Evolutionary conservation across 2,888 invertebrate genomes (phyloP), one percentile per base, ranked within the genome.

Genomic region (Cephus nigrinus): DNA sequence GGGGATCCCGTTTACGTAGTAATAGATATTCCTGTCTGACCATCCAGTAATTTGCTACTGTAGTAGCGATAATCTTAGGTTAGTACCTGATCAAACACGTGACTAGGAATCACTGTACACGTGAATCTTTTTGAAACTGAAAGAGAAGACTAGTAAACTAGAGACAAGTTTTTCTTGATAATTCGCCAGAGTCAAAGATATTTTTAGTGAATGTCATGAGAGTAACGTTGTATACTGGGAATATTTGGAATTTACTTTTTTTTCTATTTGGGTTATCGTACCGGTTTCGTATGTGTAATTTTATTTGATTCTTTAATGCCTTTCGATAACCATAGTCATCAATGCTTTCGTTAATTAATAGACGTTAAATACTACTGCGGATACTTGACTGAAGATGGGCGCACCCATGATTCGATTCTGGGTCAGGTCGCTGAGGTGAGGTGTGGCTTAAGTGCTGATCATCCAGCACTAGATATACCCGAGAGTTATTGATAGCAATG

Each of bases 341-440:
- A 23, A 23, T 55, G 55, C 9, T 15, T 23, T 9, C 23, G 23
- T 55, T 55, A 55, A 55, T 55, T 55, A 23, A 23, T 23, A 55
- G 55, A 55, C 55, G 55, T 15, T 55, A 55, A 55, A 55, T 15
- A 40, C 15, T 40, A 40, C 15, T 55, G 55, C 55, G 9, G 55
- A 55, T 55, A 55, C 55, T 55, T 55, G 55, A 23, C 23, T 9
- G 55, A 55, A 23, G 55, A 55, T 55, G 80, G 80, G 78, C 86
- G 83, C 85, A 79, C 85, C 87, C 82, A 87, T 82, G 76, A 82
- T 83, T 83, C 79, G 80, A 82, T 86, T 88, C 82, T 87, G 84
- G 87, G 86, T 87, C 87, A 86, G 78, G 71, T 33, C 78, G 35
- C 31, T 80, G 83, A 82, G 84, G 84, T 85, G 86, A 82, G 85